Evolutionary conservation across 2,888 invertebrate genomes (phyloP).

Genomic region (Habroteleia sp.): DNA sequence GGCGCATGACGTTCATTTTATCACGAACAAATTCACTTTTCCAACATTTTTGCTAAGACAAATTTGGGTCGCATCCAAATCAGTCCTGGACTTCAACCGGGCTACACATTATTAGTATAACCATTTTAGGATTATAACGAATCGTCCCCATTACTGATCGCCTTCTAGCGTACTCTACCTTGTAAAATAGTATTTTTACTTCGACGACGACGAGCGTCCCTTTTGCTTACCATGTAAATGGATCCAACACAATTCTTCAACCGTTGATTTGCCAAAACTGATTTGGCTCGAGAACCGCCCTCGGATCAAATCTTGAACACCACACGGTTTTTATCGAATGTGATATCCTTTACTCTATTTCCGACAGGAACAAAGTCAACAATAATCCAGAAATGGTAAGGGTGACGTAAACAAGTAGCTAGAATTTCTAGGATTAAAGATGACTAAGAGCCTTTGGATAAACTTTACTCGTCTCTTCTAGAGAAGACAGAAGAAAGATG

Average conservation of each 20-base stretch:
- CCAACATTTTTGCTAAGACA: slow-evolving; percentile 52
- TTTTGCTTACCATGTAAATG: slow-evolving; percentile 35
- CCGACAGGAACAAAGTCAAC: slow-evolving; percentile 34
- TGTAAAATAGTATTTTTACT: slow-evolving; percentile 31
- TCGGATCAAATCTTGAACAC: slow-evolving; percentile 54
- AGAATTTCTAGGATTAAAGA: slow-evolving; percentile 51
- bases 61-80: slow-evolving; percentile 37
- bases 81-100: slow-evolving; percentile 15
- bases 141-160: slow-evolving; percentile 28
- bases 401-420: slow-evolving; percentile 38
- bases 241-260: slow-evolving; percentile 26
- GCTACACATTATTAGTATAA: slow-evolving; percentile 38
- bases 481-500: slow-evolving; percentile 27
- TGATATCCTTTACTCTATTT: slow-evolving; percentile 57
- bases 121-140: slow-evolving; percentile 20
- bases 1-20: slow-evolving; percentile 30
- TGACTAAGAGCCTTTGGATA: slow-evolving; percentile 61
- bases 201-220: slow-evolving; percentile 23
- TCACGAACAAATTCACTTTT: slow-evolving; percentile 36
- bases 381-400: slow-evolving; percentile 44
- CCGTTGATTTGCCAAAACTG: slow-evolving; percentile 57
- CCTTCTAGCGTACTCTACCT: slow-evolving; percentile 38
- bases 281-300: slow-evolving; percentile 46
- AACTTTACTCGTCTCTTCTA: slow-evolving; percentile 56
- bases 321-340: slow-evolving; percentile 59